Percentiles rank a stretch among this genome's conserved stretches.
These are phyloP conservation scores for Liodrosophila aerea DNA, from an alignment of 2,888 invertebrate species.

Conservation along the genomic window DNA sequence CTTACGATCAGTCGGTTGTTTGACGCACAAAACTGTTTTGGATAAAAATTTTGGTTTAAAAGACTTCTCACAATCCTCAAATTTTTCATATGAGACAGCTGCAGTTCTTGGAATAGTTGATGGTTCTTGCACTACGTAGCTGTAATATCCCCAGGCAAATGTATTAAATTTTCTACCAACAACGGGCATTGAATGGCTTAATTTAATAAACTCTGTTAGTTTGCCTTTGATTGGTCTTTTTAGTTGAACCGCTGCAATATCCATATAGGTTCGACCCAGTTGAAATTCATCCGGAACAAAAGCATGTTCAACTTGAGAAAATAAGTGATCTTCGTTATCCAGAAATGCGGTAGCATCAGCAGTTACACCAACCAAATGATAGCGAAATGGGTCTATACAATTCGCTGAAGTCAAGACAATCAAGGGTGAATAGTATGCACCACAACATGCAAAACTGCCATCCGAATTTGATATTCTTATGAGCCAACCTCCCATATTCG, in stretches of 20 bases:
- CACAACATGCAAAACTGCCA: conserved; percentile 18
- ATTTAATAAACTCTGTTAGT: conserved; percentile 42
- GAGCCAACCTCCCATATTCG: conserved; percentile 13
- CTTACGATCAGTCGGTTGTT: conserved; percentile 5
- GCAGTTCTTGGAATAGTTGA: background rate
- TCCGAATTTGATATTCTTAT: conserved; percentile 4
- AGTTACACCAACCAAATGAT: conserved; percentile 3
- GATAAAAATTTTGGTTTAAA: background rate
- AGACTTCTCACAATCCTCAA: background rate
- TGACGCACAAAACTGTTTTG: conserved; percentile 2
- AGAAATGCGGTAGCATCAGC: conserved; percentile 20
- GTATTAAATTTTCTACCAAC: background rate
- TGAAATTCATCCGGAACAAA: conserved; percentile 25
- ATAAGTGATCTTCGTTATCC: background rate
- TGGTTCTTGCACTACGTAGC: conserved; percentile 2
- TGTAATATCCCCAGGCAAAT: conserved; percentile 40
- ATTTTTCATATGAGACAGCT: background rate
- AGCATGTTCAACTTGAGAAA: conserved; percentile 21
- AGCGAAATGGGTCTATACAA: conserved; percentile 13
- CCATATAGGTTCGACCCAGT: conserved; percentile 7
- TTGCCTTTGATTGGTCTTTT: conserved; percentile 33
- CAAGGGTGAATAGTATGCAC: conserved; percentile 13
- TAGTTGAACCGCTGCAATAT: conserved; percentile 43
- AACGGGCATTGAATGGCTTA: background rate
- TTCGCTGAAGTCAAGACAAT: conserved; percentile 13